Base-by-base conservation (phyloP, 2,113 vertebrate species). In the Gymnobelideus leadbeateri region DNA sequence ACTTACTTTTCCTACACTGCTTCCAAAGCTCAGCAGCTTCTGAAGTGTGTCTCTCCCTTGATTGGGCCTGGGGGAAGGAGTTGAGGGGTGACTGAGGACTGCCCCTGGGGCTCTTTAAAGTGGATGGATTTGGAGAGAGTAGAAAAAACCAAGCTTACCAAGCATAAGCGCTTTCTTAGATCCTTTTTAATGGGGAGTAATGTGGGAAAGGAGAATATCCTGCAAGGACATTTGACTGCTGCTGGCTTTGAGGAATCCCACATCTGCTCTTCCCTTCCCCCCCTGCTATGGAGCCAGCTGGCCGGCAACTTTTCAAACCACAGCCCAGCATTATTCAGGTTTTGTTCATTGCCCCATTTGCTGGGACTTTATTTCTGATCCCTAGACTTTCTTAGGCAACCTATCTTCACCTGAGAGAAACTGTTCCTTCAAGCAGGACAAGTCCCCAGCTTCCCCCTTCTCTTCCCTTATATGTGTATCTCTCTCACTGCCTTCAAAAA, bases 351-450 rank as follows among this genome's bases (percentile, higher is more conserved):
- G 21, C 89, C 46, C 61, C 47, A 19, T 91, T 94, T 37, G 25
- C 31, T 84, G 51, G 90, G 14, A 89, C 89, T 89, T 54, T 47
- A 52, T 52, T 96, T 93, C 91, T 25, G 19, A 21, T 93, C 91
- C 68, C 55, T 95, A 54, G 24, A 47, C 8, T 53, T 61, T 89
- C 55, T 46, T 84, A 61, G 51, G 14, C 92, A 47, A 89, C 95
- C 91, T 90, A 47, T 19, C 89, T 91, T 25, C 51, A n/a, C n/a
- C n/a, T n/a, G n/a, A n/a, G n/a, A 0, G 37, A 14, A 68, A n/a
- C n/a, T 68, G n/a, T 57, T 26, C 16, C 61, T 68, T 84, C 68
- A 84, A 84, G 37, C 31, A 84, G 5, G 16, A n/a, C 14, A 84
- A 16, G 1, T 43, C 28, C 55, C 54, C 1, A 50, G 16, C 46